phyloP scores from a whole-genome alignment of 2,797 vertebrate species.

The Manis javanica region DNA sequence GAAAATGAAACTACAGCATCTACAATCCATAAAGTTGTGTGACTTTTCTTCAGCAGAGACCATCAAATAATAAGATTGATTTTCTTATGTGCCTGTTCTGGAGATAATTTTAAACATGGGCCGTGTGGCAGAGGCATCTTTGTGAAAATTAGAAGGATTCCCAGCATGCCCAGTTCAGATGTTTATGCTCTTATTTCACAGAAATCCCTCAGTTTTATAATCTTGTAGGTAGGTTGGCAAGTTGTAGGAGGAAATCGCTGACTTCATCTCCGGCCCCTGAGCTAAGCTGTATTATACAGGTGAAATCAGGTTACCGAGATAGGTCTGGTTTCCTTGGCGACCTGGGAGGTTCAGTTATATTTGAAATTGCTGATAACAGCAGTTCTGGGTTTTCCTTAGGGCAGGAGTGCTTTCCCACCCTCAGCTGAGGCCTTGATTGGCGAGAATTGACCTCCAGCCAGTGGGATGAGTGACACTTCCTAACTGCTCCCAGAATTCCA shows the following conservation, averaged over 20 bases:
- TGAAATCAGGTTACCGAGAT: constrained; percentile 66
- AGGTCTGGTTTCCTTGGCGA: constrained; percentile 75
- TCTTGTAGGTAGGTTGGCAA: neutral
- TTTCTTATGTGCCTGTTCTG: neutral
- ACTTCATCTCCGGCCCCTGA: constrained; percentile 13
- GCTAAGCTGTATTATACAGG: neutral
- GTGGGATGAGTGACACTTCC: neutral
- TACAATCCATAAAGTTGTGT: neutral
- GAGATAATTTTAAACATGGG: neutral
- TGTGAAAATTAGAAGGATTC: neutral
- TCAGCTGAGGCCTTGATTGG: neutral
- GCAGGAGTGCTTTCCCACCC: neutral
- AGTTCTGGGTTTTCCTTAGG: constrained; percentile 2
- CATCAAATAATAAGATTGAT: neutral
- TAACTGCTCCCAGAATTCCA: constrained; percentile 36
- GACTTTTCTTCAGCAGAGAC: neutral
- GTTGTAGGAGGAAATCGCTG: constrained; percentile 13
- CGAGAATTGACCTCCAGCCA: neutral
- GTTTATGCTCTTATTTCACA: constrained; percentile 8
- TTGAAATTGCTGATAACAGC: constrained; percentile 63
- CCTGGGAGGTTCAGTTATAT: constrained; percentile 48
- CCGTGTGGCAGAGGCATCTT: neutral
- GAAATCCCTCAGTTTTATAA: neutral
- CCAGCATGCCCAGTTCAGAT: neutral
- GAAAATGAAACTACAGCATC: neutral